phyloP scores from a whole-genome alignment of 1,140 invertebrate genomes.

The Chrysoperla carnea region DNA sequence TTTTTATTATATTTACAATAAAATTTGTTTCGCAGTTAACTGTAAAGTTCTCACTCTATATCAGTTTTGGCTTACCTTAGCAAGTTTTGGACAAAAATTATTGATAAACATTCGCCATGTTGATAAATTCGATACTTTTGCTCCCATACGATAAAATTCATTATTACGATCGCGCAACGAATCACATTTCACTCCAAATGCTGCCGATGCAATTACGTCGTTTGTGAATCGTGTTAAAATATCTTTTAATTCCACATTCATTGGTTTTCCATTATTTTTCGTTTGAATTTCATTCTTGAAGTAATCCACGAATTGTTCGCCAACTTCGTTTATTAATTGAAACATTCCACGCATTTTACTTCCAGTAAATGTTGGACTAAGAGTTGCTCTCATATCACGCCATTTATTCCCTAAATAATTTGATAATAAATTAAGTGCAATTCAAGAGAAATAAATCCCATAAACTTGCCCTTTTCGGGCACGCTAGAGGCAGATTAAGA shows the following conservation, averaged over 20 bases:
- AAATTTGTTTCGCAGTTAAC: too few relatives aligned
- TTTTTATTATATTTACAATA: too few relatives aligned
- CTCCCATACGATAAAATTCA: slow-evolving; percentile 25
- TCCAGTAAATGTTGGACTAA: slow-evolving; percentile 33
- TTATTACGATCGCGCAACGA: slow-evolving; percentile 27
- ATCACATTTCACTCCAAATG: slow-evolving; percentile 31
- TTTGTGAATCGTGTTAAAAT: slow-evolving; percentile 29
- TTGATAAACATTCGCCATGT: too few relatives aligned
- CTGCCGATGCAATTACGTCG: slow-evolving; percentile 31
- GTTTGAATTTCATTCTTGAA: too few relatives aligned
- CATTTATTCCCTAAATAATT: slow-evolving; percentile 23
- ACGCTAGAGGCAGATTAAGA: too few relatives aligned
- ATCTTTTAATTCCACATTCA: slow-evolving; percentile 25
- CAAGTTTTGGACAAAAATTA: neutral
- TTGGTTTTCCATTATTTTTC: too few relatives aligned
- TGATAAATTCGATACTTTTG: too few relatives aligned
- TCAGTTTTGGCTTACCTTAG: too few relatives aligned
- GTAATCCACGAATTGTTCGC: neutral
- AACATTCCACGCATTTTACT: slow-evolving; percentile 32
- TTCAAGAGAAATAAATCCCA: too few relatives aligned
- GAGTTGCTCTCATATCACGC: slow-evolving; percentile 29
- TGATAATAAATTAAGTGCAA: too few relatives aligned
- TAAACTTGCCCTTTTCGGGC: too few relatives aligned
- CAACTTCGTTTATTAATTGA: slow-evolving; percentile 20
- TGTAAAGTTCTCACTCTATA: too few relatives aligned